A percentile compares a stretch with the other conserved stretches of the same genome.
phyloP scores from a whole-genome alignment of 2,113 vertebrate genomes.

The Scomber colias region DNA sequence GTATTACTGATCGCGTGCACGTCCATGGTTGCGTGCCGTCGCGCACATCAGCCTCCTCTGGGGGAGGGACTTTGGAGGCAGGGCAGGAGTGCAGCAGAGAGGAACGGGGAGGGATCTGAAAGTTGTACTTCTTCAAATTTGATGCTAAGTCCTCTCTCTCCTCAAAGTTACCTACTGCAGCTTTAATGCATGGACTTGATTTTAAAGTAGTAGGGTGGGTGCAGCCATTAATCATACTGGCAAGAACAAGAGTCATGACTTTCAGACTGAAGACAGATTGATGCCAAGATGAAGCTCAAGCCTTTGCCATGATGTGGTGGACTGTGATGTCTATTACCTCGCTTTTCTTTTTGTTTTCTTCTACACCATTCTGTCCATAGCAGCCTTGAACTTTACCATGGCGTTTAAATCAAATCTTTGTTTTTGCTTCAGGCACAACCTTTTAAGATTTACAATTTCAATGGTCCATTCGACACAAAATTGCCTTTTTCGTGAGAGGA shows the following conservation, averaged over 20 bases:
- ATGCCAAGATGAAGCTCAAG: slow-evolving; percentile 14
- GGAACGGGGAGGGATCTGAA: too few species aligned
- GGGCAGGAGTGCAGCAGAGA: too few species aligned
- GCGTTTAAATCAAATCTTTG: slow-evolving; percentile 51
- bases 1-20: too few species aligned
- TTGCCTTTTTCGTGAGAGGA: slow-evolving; percentile 39
- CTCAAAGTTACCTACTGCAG: too few species aligned
- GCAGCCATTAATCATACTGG: slow-evolving; percentile 19
- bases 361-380: slow-evolving; percentile 27
- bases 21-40: too few species aligned
- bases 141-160: too few species aligned
- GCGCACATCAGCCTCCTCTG: too few species aligned
- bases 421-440: slow-evolving; percentile 53
- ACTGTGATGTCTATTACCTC: slow-evolving; percentile 7
- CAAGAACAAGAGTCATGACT: slow-evolving; percentile 16
- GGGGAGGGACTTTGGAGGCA: too few species aligned
- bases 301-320: not conserved
- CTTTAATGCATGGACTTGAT: slow-evolving; percentile 2
- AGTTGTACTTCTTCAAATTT: too few species aligned
- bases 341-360: slow-evolving; percentile 38
- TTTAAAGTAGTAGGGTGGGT: slow-evolving; percentile 24
- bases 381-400: slow-evolving; percentile 42
- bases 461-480: slow-evolving; percentile 36
- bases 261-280: slow-evolving; percentile 19
- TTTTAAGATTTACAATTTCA: slow-evolving; percentile 45